phyloP scores from a whole-genome alignment of 2,797 vertebrate genomes.

The Mus caroli region DNA sequence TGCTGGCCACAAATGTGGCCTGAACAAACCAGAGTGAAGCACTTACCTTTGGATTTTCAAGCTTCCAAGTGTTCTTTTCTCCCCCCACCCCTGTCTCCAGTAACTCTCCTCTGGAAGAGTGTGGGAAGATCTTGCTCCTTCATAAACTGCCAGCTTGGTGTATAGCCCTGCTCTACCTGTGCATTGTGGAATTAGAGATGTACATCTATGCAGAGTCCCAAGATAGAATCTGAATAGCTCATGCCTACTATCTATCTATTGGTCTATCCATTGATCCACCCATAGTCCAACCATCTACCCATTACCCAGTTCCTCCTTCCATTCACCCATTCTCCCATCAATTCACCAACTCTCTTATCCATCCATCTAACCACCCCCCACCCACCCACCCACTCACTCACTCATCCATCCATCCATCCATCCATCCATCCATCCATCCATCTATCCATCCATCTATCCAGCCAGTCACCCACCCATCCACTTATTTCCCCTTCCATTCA shows the following conservation, averaged over 20 bases:
- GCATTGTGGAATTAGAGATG: neutral
- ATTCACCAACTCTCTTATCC: neutral
- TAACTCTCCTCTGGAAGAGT: neutral
- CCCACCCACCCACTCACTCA: neutral
- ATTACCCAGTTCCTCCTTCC: neutral
- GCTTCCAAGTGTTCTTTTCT: neutral
- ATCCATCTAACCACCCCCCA: neutral
- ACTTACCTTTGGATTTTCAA: neutral
- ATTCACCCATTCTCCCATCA: too few species aligned
- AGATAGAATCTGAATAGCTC: neutral
- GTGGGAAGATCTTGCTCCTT: neutral
- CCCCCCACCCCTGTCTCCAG: neutral
- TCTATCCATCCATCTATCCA: neutral
- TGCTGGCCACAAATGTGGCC: neutral
- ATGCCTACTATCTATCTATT: neutral
- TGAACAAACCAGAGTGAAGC: neutral
- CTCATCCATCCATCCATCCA: accelerated
- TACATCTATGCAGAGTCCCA: neutral
- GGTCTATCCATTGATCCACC: neutral
- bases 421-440: neutral
- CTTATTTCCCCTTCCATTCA: accelerated
- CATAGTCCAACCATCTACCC: neutral
- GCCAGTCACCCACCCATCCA: neutral
- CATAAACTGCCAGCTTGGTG: neutral
- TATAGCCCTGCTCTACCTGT: neutral